Conservation (phyloP, 2,113 vertebrate species). For the Macheiramphus alcinus region DNA sequence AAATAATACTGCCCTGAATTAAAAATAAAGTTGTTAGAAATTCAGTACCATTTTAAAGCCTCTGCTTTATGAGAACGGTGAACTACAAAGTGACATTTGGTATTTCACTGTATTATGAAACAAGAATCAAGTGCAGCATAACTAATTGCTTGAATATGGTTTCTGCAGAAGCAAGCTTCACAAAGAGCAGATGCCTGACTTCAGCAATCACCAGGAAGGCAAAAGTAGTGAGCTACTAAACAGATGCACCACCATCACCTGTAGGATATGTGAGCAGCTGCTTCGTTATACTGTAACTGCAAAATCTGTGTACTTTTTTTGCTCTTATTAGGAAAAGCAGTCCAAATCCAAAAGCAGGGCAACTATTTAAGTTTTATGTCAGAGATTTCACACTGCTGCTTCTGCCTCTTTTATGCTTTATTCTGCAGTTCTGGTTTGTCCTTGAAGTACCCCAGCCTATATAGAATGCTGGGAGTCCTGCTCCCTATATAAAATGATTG, state of each 20-base stretch:
- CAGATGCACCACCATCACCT: background rate
- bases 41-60: background rate
- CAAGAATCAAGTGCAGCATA: background rate
- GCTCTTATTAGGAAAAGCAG: background rate
- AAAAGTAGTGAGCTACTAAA: background rate
- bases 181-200: background rate
- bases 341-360: background rate
- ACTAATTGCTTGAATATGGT: background rate
- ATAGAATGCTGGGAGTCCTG: background rate
- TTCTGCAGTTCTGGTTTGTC: background rate
- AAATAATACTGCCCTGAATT: slow-evolving; percentile 82
- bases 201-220: background rate
- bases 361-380: background rate
- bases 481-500: background rate
- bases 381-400: background rate
- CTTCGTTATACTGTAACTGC: background rate
- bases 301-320: background rate
- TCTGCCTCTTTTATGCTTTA: background rate
- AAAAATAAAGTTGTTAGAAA: background rate
- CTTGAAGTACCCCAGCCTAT: background rate
- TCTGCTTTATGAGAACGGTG: background rate
- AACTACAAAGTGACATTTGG: background rate
- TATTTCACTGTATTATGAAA: background rate
- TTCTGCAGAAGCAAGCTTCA: background rate
- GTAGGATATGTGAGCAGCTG: background rate